These are phyloP conservation scores for Frieseomelitta varia DNA, from an alignment of 1,140 invertebrate species.

Conservation along the genomic window DNA sequence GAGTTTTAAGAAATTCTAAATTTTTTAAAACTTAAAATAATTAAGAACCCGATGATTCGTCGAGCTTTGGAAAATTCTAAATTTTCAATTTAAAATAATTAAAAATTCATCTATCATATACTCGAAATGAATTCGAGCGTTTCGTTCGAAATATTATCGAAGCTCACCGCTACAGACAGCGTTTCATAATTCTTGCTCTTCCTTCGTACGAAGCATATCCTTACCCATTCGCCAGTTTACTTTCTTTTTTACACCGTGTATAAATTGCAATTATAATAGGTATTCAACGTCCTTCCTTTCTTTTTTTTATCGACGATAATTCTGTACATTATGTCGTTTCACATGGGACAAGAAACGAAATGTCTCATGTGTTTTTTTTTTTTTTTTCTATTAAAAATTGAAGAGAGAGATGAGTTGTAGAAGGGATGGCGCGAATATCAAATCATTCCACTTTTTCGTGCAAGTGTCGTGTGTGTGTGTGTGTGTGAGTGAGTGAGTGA, in stretches of 20 bases:
- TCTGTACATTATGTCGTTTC: constrained; percentile 1
- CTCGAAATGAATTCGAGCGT: not conserved
- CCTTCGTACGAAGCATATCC: not conserved
- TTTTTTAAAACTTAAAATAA: too few species aligned
- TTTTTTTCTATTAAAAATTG: not conserved
- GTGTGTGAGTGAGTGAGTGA: too few species aligned
- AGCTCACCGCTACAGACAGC: not conserved
- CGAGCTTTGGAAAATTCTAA: too few species aligned
- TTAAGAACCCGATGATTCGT: too few species aligned
- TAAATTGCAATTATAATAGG: constrained; percentile 1
- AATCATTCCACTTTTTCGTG: constrained; percentile 44
- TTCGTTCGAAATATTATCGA: not conserved
- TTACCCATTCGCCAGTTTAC: constrained; percentile 3
- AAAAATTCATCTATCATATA: too few species aligned
- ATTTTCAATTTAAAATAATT: too few species aligned
- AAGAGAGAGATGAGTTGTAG: not conserved
- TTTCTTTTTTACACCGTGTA: constrained; percentile 4
- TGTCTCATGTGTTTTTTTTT: not conserved
- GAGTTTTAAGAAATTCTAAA: too few species aligned
- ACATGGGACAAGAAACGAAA: not conserved
- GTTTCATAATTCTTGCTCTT: not conserved
- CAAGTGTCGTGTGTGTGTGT: constrained; percentile 2
- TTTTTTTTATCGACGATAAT: not conserved
- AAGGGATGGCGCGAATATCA: constrained; percentile 11
- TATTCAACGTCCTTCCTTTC: not conserved